These are phyloP conservation scores for Micrastur ruficollis DNA, from an alignment of 2,797 vertebrate species.

Conservation along the genomic window DNA sequence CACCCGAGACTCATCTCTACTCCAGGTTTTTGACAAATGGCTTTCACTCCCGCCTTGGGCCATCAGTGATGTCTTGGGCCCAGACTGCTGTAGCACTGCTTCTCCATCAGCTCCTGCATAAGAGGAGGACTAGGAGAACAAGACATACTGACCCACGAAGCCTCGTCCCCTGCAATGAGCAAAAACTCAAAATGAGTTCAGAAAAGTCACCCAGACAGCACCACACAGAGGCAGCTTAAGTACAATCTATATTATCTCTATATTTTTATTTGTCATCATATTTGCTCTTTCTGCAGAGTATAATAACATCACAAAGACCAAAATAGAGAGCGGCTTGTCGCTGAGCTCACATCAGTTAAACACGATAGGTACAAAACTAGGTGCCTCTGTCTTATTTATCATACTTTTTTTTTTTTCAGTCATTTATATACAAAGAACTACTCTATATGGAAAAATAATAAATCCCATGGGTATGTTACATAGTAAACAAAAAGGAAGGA, in stretches of 20 bases:
- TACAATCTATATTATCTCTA: slow-evolving; percentile 80
- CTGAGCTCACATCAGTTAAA: slow-evolving; percentile 78
- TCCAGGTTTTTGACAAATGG: neutral
- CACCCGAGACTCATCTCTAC: neutral
- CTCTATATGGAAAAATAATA: slow-evolving; percentile 71
- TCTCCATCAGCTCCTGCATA: accelerated
- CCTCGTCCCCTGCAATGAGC: neutral
- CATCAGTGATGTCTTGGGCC: neutral
- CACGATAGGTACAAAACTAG: slow-evolving; percentile 84
- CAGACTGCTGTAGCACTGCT: neutral
- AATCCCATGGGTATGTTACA: slow-evolving; percentile 58
- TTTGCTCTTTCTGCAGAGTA: slow-evolving; percentile 74
- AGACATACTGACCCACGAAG: neutral
- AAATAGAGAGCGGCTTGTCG: slow-evolving; percentile 80
- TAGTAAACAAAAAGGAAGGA: slow-evolving; percentile 35
- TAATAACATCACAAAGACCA: slow-evolving; percentile 81
- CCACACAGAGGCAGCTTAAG: slow-evolving; percentile 52
- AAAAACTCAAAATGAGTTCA: neutral
- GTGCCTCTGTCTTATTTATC: slow-evolving; percentile 78
- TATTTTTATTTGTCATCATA: slow-evolving; percentile 73
- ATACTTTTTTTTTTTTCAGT: slow-evolving; percentile 72
- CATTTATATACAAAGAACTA: slow-evolving; percentile 82
- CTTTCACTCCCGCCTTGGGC: neutral
- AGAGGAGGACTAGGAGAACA: neutral
- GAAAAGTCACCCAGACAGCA: neutral